phyloP scores from a whole-genome alignment of 2,797 vertebrate genomes.

The Cirrhinus molitorella region DNA sequence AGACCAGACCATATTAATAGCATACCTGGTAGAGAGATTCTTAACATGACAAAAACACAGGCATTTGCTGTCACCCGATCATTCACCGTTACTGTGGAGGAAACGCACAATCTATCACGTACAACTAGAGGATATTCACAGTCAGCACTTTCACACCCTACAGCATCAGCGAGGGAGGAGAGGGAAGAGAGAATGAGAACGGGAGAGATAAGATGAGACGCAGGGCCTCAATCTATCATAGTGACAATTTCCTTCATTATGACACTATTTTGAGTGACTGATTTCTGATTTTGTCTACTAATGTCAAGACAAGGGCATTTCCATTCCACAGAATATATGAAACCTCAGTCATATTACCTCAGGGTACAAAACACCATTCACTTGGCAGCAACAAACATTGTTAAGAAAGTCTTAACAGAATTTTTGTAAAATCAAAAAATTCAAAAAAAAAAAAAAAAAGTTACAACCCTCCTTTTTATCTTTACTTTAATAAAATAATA shows the following conservation, averaged over 20 bases:
- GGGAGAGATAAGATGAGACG: constrained; percentile 12
- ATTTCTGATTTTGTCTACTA: constrained; percentile 43
- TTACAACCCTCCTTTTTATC: not conserved
- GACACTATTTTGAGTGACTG: constrained; percentile 48
- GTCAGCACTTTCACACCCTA: constrained; percentile 56
- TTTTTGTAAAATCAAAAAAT: not conserved
- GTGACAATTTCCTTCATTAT: constrained; percentile 51
- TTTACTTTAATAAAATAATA: not conserved
- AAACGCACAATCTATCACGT: constrained; percentile 36
- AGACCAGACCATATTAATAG: constrained; percentile 38
- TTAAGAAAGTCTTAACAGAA: not conserved
- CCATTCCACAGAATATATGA: constrained; percentile 26
- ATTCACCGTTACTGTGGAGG: constrained; percentile 47
- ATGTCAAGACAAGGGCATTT: constrained; percentile 52
- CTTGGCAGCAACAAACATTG: not conserved
- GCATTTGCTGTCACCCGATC: constrained; percentile 54
- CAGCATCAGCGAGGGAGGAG: not conserved
- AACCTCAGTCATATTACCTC: constrained; percentile 34
- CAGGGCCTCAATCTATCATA: constrained; percentile 47
- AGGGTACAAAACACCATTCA: not conserved
- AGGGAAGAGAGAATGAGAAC: constrained; percentile 1
- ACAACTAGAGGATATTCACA: constrained; percentile 42
- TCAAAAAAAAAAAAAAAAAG: no score
- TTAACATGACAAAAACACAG: constrained; percentile 56
- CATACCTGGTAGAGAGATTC: constrained; percentile 50